These are phyloP conservation scores for Chrysemys picta DNA, from an alignment of 2,113 vertebrate species.

Conservation along the genomic window DNA sequence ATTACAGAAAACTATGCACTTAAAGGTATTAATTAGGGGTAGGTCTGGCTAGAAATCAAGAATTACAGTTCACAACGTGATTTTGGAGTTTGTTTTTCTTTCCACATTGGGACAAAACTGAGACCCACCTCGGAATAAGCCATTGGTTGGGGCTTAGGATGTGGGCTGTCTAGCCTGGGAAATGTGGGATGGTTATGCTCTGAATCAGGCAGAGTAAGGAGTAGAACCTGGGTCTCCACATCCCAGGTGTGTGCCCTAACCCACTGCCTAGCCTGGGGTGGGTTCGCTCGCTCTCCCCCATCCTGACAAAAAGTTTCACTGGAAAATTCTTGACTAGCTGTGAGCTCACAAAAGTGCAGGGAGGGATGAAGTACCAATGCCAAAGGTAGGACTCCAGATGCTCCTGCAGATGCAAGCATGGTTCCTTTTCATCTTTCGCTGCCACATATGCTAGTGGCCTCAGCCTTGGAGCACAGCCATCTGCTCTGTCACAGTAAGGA, in stretches of 20 bases:
- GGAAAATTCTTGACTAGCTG: background rate
- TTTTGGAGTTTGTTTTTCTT: background rate
- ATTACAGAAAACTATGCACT: background rate
- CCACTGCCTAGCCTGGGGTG: background rate
- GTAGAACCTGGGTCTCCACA: background rate
- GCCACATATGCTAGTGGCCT: background rate
- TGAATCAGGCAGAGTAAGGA: background rate
- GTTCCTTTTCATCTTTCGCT: background rate
- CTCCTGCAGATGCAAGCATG: background rate
- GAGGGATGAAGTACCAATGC: background rate
- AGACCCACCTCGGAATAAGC: background rate
- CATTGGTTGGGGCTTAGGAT: background rate
- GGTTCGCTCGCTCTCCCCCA: background rate
- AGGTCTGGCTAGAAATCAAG: background rate
- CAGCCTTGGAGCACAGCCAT: background rate
- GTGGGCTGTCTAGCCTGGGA: background rate
- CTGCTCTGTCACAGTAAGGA: background rate
- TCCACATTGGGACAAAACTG: background rate
- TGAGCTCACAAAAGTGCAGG: background rate
- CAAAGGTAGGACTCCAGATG: background rate
- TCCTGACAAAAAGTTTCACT: background rate
- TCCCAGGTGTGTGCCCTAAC: background rate
- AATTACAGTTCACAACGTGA: background rate
- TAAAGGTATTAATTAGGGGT: background rate
- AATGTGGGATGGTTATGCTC: background rate